Base-by-base conservation (phyloP, 35 echinoderm and acorn worm genomes). In the Chiridota heheva region DNA sequence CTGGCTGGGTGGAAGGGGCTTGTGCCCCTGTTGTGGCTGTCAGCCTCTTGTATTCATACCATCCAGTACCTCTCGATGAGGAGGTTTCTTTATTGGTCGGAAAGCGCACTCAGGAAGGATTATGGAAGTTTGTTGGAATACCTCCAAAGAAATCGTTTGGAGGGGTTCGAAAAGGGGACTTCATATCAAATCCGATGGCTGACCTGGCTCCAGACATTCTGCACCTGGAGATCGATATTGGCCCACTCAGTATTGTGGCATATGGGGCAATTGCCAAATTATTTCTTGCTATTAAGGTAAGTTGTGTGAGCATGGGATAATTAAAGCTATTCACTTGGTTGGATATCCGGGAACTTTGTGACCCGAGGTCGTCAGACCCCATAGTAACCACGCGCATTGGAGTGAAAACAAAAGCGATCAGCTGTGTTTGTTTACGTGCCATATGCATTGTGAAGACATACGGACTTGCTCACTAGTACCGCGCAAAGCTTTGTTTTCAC, bases 221-320 rank as follows among this genome's bases (percentile, higher is more conserved):
- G n/a, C 83, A 88, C 47, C 77, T 91, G 37, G 93, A 97, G 71
- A 65, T 97, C 7, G 93, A 97, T 42, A 87, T 97, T 46, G 93
- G 93, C 36, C 88, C 93, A 2, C 64, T 84, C 0, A 72, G 85
- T 29, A 28, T 97, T 34, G 84, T 91, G 83, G 88, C 88, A 2
- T 97, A 91, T 44, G 93, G 93, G 2, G 45, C 88, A 0, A 76
- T 91, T 18, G 71, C 91, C 62, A 87, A 87, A 53, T 57, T 57
- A 6, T 42, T 90, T 43, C 57, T 84, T 26, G 87, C 91, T 18
- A 58, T 97, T 3, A 91, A 97, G 84, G 93, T 97, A 63, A 73
- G 81, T 53, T 25, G n/a, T n/a, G n/a, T n/a, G n/a, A n/a, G n/a
- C n/a, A n/a, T n/a, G n/a, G n/a, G n/a, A n/a, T n/a, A n/a, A n/a